Conservation (phyloP, 2,113 vertebrate genomes). For the Carlito syrichta region DNA sequence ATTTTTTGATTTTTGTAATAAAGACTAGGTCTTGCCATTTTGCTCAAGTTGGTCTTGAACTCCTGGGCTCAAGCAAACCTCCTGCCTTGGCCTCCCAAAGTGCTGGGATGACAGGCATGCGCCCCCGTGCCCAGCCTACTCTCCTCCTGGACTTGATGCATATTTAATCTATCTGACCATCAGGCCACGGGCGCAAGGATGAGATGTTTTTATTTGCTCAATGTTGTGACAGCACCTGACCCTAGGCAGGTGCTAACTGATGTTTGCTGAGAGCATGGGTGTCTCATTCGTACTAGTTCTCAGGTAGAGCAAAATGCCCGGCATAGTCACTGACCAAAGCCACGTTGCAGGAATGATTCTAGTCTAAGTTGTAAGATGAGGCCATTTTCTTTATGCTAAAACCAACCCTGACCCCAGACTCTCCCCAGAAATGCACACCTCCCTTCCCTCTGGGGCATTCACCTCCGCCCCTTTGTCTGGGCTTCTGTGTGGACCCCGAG, state of each 20-base stretch:
- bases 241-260: background rate
- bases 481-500: background rate
- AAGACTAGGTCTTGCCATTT: too few species aligned
- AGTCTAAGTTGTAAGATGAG: background rate
- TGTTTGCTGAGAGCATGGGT: background rate
- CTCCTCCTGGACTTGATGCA: background rate
- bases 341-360: background rate
- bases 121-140: too few species aligned
- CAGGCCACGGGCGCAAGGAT: background rate
- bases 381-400: slow-evolving; percentile 15
- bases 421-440: background rate
- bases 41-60: too few species aligned
- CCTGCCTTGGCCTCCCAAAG: too few species aligned
- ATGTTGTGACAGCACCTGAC: background rate
- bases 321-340: background rate
- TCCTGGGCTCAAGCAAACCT: too few species aligned
- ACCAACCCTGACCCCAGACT: background rate
- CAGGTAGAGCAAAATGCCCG: background rate
- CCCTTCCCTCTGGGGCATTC: background rate
- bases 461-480: slow-evolving; percentile 44
- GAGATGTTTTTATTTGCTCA: background rate
- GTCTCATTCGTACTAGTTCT: background rate
- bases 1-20: too few species aligned
- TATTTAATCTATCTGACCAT: background rate
- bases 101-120: too few species aligned